Evolutionary conservation across 2,797 vertebrate genomes (phyloP).

Genomic region (Sebastes oblongus): DNA sequence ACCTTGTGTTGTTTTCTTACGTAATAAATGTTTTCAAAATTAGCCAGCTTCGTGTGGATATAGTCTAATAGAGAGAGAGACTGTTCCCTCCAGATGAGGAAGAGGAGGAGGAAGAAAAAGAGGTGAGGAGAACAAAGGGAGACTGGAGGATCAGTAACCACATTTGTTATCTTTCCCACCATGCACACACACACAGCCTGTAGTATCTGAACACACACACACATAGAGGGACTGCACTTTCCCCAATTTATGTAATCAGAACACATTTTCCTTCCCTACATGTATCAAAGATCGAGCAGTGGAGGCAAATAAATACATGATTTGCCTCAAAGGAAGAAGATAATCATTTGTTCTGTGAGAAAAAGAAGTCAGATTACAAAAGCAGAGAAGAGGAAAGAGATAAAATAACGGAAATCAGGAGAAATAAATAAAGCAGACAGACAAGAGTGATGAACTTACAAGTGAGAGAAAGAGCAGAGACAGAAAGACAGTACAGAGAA

Average conservation of each 20-base stretch:
- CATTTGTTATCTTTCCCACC: constrained; percentile 3
- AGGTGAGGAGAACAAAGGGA: constrained; percentile 6
- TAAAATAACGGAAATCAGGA: background rate
- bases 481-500: constrained; percentile 2
- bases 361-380: constrained; percentile 1
- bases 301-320: constrained; percentile 19
- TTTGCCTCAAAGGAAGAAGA: constrained; percentile 16
- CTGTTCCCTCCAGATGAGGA: background rate
- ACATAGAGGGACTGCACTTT: background rate
- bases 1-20: background rate
- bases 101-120: background rate
- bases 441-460: background rate
- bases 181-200: background rate
- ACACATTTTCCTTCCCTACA: constrained; percentile 20
- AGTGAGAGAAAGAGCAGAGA: constrained; percentile 10
- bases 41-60: background rate
- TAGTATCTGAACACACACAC: background rate
- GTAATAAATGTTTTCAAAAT: background rate
- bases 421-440: constrained; percentile 6
- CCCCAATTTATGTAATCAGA: constrained; percentile 27
- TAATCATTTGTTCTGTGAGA: constrained; percentile 15
- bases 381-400: background rate
- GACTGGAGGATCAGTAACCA: background rate
- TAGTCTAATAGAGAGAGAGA: background rate
- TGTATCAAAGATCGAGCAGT: constrained; percentile 24